phyloP scores from a whole-genome alignment of 2,888 invertebrate species.

The Balanococcus diminutus region DNA sequence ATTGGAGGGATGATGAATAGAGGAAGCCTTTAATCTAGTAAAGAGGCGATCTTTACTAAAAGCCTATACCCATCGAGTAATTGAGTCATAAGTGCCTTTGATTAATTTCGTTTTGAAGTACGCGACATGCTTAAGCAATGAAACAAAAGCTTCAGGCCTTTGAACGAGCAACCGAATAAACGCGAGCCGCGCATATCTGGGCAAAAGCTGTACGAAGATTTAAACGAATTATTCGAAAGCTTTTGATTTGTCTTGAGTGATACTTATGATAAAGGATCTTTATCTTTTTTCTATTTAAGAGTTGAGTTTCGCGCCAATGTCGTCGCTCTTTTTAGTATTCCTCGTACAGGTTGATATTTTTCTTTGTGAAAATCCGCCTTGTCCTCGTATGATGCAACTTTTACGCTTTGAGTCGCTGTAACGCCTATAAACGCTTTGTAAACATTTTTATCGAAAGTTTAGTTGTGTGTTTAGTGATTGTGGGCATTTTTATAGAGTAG shows the following conservation, averaged over 20 bases:
- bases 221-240: slow-evolving; percentile 53
- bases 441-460: not conserved
- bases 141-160: slow-evolving; percentile 54
- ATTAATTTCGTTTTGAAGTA: slow-evolving; percentile 54
- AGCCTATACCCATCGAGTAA: slow-evolving; percentile 52
- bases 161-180: slow-evolving; percentile 46
- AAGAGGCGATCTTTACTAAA: slow-evolving; percentile 54
- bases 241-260: slow-evolving; percentile 55
- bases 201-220: slow-evolving; percentile 50
- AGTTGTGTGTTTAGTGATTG: not conserved
- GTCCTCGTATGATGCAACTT: not conserved
- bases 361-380: not conserved
- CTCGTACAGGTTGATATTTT: slow-evolving; percentile 25
- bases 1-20: slow-evolving; percentile 53
- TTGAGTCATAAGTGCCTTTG: slow-evolving; percentile 55
- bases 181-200: slow-evolving; percentile 40
- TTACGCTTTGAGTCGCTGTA: not conserved
- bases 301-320: slow-evolving; percentile 15
- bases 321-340: slow-evolving; percentile 20
- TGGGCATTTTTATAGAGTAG: not conserved
- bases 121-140: slow-evolving; percentile 53
- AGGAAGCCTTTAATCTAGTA: slow-evolving; percentile 53
- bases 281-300: slow-evolving; percentile 44
- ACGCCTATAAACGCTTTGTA: not conserved
- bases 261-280: slow-evolving; percentile 49